Evolutionary conservation across 2,113 vertebrate species (phyloP), one percentile per base, ranked within the genome.

Genomic region (Axis porcinus): DNA sequence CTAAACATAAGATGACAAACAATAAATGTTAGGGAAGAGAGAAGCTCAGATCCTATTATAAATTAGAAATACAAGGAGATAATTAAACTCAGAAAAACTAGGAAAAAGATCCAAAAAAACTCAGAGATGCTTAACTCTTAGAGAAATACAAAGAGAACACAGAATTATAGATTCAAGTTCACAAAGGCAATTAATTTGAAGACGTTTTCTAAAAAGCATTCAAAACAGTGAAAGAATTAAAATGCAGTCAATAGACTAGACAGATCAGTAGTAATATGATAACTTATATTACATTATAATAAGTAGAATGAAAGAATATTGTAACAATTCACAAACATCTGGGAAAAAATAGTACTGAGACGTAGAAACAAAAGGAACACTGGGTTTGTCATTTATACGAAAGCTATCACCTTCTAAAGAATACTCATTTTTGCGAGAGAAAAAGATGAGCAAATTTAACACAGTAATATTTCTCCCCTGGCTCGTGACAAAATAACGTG

Each of bases 121-220:
- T 76, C 81, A 64, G 62, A 92, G 54, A 95, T 64, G 47, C 23
- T 96, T 17, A 79, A 27, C 30, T 95, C 17, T 45, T 91, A 86
- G 6, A 94, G 43, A 91, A 88, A 67, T 67, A 86, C 28, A 95
- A 96, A 94, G 23, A 74, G 9, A 93, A 94, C 2, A 95, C 0
- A 91, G 28, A 91, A 81, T 15, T 93, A n/a, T 91, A 11, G 4
- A 27, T 74, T 74, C 92, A 14, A 93, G n/a, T 78, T 97, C 54
- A 95, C 17, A 95, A 50, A 97, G 92, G 30, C 90, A 90, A 86
- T 1, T 55, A 86, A 94, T 86, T 89, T 78, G 28, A 96, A 97
- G 50, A 74, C 7, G 70, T 28, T 90, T 81, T 57, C 82, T 50
- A 95, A 78, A 93, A 95, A 64, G 11, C 19, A 94, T 50, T 92